phyloP scores from a whole-genome alignment of 2,113 vertebrate species.

The Elanus axillaris region DNA sequence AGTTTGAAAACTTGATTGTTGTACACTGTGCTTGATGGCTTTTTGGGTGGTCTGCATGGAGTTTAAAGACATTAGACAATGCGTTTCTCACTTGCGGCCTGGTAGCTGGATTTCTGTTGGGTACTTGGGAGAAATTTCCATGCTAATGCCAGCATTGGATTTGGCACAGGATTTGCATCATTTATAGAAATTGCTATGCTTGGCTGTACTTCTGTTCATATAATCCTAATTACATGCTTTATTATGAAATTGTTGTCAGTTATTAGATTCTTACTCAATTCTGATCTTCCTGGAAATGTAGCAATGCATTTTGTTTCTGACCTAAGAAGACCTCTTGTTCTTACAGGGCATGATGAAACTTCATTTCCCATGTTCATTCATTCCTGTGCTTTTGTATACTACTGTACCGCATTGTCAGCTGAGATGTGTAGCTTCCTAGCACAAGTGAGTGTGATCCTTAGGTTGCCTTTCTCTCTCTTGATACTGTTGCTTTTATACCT shows the following conservation, averaged over 20 bases:
- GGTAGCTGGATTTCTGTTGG: conserved; percentile 9
- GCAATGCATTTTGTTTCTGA: neutral
- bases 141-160: neutral
- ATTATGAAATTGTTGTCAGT: conserved; percentile 25
- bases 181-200: conserved; percentile 18
- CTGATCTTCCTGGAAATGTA: neutral
- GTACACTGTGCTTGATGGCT: neutral
- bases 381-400: neutral
- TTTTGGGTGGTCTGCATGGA: conserved; percentile 39
- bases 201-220: conserved; percentile 30
- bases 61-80: neutral
- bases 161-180: conserved; percentile 29
- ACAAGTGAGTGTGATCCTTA: neutral
- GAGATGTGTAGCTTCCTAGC: neutral
- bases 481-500: neutral
- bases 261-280: neutral
- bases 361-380: neutral
- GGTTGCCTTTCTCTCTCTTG: neutral
- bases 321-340: neutral
- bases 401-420: neutral
- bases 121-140: neutral
- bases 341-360: neutral
- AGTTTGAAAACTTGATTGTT: neutral
- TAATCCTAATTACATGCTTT: conserved; percentile 36
- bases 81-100: conserved; percentile 3